Evolutionary conservation across 2,888 invertebrate genomes (phyloP), one percentile per base, ranked within the genome.

Genomic region (Catocala sponsa): DNA sequence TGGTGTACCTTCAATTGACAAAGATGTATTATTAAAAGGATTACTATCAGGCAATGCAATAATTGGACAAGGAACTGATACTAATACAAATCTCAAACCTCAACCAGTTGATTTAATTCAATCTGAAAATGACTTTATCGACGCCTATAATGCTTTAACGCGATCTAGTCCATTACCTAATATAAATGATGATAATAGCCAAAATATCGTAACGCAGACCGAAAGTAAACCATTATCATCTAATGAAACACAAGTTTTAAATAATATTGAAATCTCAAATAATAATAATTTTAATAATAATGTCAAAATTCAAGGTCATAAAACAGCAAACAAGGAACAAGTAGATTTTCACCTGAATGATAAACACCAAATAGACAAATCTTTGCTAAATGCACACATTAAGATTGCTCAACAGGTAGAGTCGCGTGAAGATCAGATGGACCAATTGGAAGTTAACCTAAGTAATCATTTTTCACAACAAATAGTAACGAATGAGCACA

Each of bases 81-180:
- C 55, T 53, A 49, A 55, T 43, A 44, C 54, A 49, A 69, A 47
- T 60, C 57, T 69, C 54, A 85, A 83, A 72, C 68, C 76, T 51
- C 80, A 83, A 63, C 68, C 83, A 25, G 55, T 88, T 58, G 93
- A 93, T 76, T 85, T 94, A 43, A 83, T 85, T 48, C 92, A 92
- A 76, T 90, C 91, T 4, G 94, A 94, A 84, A 93, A 89, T 74
- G 94, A 94, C 76, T 94, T 94, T 72, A 94, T 94, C 51, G 89
- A 92, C 70, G 94, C 94, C 32, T 94, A 94, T 65, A 94, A 94
- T 78, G 93, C 93, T 50, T 78, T 94, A 65, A 90, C 94, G 33
- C 82, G 90, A 63, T 81, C 85, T 49, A 93, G 91, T 70, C 94
- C 94, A 50, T 78, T 94, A 55, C 92, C 92, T n/a, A 90, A 85